Evolutionary conservation across 2,113 vertebrate species (phyloP).

Genomic region (Epinephelus cyanopodus): DNA sequence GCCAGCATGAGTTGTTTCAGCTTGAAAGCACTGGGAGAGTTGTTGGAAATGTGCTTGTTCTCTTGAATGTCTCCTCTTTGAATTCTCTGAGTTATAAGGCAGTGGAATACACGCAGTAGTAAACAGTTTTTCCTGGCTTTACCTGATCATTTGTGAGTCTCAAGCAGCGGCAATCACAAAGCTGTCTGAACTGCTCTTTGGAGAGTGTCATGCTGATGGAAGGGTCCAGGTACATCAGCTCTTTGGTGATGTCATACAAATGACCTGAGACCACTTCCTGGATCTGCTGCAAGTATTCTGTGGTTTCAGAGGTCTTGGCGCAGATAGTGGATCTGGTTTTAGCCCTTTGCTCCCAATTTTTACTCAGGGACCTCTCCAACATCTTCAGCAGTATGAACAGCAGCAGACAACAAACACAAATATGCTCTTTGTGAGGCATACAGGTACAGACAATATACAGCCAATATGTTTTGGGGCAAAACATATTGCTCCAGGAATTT

Average conservation of each 20-base stretch:
- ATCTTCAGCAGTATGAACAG: not conserved
- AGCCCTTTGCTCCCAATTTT: not conserved
- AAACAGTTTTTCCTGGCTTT: constrained; percentile 28
- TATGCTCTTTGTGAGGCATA: not conserved
- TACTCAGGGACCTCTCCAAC: not conserved
- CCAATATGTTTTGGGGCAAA: too few relatives aligned
- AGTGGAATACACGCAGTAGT: not conserved
- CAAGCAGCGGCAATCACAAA: constrained; percentile 76
- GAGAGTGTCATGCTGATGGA: constrained; percentile 57
- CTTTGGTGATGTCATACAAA: constrained; percentile 70
- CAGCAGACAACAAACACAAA: not conserved
- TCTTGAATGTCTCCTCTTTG: constrained; percentile 10
- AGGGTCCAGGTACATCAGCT: constrained; percentile 75
- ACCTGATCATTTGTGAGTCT: constrained; percentile 84
- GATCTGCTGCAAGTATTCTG: constrained; percentile 71
- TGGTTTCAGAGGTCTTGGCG: constrained; percentile 67
- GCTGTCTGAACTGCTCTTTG: constrained; percentile 79
- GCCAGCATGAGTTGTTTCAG: constrained; percentile 49
- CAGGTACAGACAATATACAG: not conserved
- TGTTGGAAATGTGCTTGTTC: constrained; percentile 31
- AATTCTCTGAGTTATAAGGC: constrained; percentile 3
- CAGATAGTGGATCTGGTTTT: constrained; percentile 29
- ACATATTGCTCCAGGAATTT: too few relatives aligned
- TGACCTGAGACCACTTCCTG: constrained; percentile 67
- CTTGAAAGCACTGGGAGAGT: constrained; percentile 38